Base-by-base conservation (phyloP, 2,113 vertebrate species). In the Stigmatopora argus region DNA sequence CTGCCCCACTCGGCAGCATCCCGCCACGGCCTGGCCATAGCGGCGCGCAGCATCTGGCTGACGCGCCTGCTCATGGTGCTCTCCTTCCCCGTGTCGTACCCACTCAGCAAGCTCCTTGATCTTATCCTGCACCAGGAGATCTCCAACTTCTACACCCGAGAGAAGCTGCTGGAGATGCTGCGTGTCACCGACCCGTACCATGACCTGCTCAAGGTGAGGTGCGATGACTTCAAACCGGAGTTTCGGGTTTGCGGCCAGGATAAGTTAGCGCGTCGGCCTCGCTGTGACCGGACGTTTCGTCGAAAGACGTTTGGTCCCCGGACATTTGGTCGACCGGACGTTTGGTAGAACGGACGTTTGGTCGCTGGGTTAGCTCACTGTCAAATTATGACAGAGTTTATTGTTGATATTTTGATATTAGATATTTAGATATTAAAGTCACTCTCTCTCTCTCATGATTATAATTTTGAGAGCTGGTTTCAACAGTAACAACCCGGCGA, bases 1-100 rank as follows among this genome's bases (percentile, higher is more conserved):
- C 85, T 95, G 18, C 96, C 96, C 3, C 95, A 97, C 83, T 95
- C 96, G 0, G 92, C 97, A 58, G 96, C 95, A 14, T 97, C 96
- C 34, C 92, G 96, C 4, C 96, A 98, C 76, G 94, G 96, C 46
- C 87, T 98, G 69, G 95, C 95, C 77, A 93, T 98, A 64, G 95
- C 95, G 2, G 94, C 96, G 61, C 94, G 90, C 76, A 96, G 93
- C 47, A 91, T 97, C 67, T 95, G 93, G 89, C 89, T 98, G 79
- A 97, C 95, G 7, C 91, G 94, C 57, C 90, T 96, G 45, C 89
- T 98, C 62, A 95, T 98, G 96, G 90, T 95, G 46, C 88, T 93
- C 62, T 90, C 95, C 79, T 98, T 97, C 78, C 96, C 95, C 0
- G 83, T 97, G 63, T 95, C 95, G 55, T 99, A 95, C 83, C 96